Evolutionary conservation across 1,140 invertebrate species (phyloP), one percentile per base, ranked within the genome.

Genomic region (Monochamus saltuarius): DNA sequence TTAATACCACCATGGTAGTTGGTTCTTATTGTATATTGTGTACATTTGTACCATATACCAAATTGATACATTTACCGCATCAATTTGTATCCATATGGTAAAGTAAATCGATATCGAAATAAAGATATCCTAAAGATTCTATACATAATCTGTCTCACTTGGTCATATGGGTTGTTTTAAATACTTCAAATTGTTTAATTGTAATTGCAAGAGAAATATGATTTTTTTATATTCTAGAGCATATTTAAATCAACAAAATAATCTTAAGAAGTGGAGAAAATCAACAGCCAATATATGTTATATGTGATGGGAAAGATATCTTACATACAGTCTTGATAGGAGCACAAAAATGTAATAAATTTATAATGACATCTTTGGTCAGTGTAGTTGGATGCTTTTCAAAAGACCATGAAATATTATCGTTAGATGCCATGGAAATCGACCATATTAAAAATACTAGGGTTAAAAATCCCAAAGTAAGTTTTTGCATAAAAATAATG

Each of bases 241-340:
- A 53, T 51, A 57, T 53, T 38, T 53, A 16, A 47, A 58, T 19
- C 10, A 19, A 17, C 37, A 51, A 16, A 45, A 46, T 11, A 29
- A 39, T 17, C 3, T 9, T 8, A 22, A 17, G 29, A n/a, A 19
- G 13, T 17, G 11, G 13, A 22, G 17, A 49, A 19, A 55, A 55
- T 9, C 19, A 53, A 10, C 9, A 34, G 16, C 42, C 56, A 13
- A 52, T 51, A 4, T 67, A 59, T 54, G 58, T 60, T 9, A 39
- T 67, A 4, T 67, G 62, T 56, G 46, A 58, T 55, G 65, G 53
- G 38, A 56, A 56, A 46, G 53, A 64, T 47, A 9, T n/a, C 1
- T 13, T 37, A 53, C 37, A 49, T 29, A 67, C 65, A n/a, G 55
- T 67, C 10, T n/a, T 59, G 29, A 19, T 61, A 36, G 65, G 62